Conservation (phyloP, 2,113 vertebrate species). For the Silurus meridionalis region DNA sequence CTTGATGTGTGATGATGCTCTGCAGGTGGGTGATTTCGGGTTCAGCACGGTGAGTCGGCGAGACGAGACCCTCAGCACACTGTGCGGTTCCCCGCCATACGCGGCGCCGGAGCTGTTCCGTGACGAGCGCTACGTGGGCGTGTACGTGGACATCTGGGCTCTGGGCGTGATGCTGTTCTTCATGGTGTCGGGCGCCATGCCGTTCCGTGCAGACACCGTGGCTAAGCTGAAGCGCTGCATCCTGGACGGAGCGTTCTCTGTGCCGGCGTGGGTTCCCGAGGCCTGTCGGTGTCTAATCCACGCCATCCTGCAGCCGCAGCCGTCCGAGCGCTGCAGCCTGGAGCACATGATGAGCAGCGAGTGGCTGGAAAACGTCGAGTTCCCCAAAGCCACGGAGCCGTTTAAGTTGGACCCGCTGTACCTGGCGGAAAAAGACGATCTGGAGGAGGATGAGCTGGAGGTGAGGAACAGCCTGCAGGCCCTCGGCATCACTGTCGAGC, state of each 20-base stretch:
- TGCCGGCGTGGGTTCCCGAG: slow-evolving; percentile 81
- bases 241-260: slow-evolving; percentile 81
- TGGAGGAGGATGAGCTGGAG: slow-evolving; percentile 83
- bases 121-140: slow-evolving; percentile 87
- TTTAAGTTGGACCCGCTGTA: slow-evolving; percentile 87
- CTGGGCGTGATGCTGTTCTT: slow-evolving; percentile 93
- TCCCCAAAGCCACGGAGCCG: slow-evolving; percentile 81
- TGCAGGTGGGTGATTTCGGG: slow-evolving; percentile 87
- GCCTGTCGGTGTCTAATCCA: slow-evolving; percentile 84
- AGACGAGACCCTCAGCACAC: slow-evolving; percentile 89
- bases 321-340: slow-evolving; percentile 80
- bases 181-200: slow-evolving; percentile 88
- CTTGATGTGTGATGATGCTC: background rate
- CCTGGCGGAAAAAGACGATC: slow-evolving; percentile 76
- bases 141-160: slow-evolving; percentile 92
- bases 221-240: slow-evolving; percentile 93
- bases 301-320: slow-evolving; percentile 82
- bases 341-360: slow-evolving; percentile 87
- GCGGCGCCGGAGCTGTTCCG: slow-evolving; percentile 92
- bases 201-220: slow-evolving; percentile 92
- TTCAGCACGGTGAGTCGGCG: slow-evolving; percentile 90
- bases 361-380: slow-evolving; percentile 86
- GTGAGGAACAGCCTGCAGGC: slow-evolving; percentile 79
- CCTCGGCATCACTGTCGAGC: slow-evolving; percentile 86
- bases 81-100: slow-evolving; percentile 95